Base-by-base conservation (phyloP, 2,113 vertebrate species). In the Pangasianodon gigas region DNA sequence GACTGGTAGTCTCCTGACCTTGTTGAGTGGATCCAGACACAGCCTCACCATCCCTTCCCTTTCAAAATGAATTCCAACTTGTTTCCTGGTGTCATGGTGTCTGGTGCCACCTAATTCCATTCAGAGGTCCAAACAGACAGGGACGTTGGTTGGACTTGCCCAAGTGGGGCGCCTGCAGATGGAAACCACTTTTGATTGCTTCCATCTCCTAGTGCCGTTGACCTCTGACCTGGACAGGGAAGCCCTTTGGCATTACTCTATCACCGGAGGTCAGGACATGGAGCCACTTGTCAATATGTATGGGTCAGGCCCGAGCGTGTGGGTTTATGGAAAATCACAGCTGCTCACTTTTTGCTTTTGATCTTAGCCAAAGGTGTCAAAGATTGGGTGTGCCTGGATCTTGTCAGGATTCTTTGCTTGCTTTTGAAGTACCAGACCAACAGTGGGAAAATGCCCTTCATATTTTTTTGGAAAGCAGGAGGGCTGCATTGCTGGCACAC, bases 161-260 rank as follows among this genome's bases (percentile, higher is more conserved):
- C 80, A 92, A 92, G 93, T 91, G 16, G 90, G 88, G 90, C 93
- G 92, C n/a, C 48, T 46, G 18, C 94, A 93, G 93, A 95, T 94
- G 94, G 94, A 94, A 95, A 93, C 93, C 88, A 92, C 92, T 89
- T 94, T 96, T 95, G 96, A 96, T 95, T 95, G 94, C 93, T 94
- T 90, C 60, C 81, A 91, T 89, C 88, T 83, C 86, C 37, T 26
- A 89, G 86, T 82, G 56, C 54, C 21, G 84, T 94, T 95, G 94
- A 96, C 94, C 94, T 93, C 67, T 95, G 94, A 95, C 95, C 95
- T 93, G 3, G 81, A 93, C 93, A 93, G 93, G 93, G 95, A 95
- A 94, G 94, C 92, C 91, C 93, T 93, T 87, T 46, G 93, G 92
- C 54, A 62, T 67, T 85, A 58, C 82, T 86, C 90, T 65, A 91